Evolutionary conservation across 2,797 vertebrate genomes (phyloP).

Genomic region (Sebastes dallii): DNA sequence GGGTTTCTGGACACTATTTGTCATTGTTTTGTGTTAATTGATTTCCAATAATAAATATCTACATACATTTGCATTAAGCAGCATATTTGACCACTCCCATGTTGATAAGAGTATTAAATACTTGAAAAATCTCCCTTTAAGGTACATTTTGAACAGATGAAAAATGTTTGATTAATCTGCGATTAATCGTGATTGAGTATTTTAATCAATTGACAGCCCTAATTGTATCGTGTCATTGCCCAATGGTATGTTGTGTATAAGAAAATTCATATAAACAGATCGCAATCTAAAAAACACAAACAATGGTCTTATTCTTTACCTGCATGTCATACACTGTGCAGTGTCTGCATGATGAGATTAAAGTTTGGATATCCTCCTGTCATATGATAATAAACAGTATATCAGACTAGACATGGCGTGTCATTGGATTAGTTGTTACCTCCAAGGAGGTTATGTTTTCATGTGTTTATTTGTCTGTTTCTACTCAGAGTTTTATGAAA

Average conservation of each 20-base stretch:
- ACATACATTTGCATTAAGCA: too few species aligned
- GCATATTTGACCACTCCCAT: not conserved
- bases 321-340: not conserved
- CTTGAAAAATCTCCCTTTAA: not conserved
- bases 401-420: not conserved
- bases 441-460: not conserved
- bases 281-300: not conserved
- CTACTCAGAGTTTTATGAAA: not conserved
- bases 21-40: too few species aligned
- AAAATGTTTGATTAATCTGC: not conserved
- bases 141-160: not conserved
- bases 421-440: not conserved
- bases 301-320: not conserved
- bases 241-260: not conserved
- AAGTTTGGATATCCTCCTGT: not conserved
- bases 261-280: not conserved
- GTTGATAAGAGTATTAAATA: not conserved
- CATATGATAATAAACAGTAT: constrained; percentile 7
- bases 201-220: not conserved
- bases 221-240: not conserved
- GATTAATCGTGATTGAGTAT: accelerated
- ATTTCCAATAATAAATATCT: too few species aligned
- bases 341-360: not conserved
- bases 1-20: too few species aligned
- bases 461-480: not conserved